Evolutionary conservation across 2,113 vertebrate species (phyloP), one percentile per base, ranked within the genome.

Genomic region (Nothobranchius furzeri): DNA sequence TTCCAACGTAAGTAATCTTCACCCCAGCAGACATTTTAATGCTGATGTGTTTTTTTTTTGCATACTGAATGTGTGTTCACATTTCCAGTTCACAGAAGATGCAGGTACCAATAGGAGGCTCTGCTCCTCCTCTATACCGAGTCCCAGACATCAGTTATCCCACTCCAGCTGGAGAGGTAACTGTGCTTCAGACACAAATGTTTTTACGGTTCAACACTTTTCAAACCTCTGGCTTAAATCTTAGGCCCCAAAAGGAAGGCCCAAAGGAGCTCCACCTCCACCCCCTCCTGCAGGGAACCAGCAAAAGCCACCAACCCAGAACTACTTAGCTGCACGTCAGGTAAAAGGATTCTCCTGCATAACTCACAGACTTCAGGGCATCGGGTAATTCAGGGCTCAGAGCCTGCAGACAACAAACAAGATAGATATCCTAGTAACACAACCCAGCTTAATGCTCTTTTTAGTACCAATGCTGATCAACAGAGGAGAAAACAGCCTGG

Each of bases 261-360:
- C 79, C 65, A 78, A 48, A 87, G 75, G 52, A 80, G 24, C 82
- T 37, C 89, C 91, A 1, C 90, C 91, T 54, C 89, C 90, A 3
- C 92, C 88, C 4, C 90, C 90, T 25, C 56, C 86, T 20, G 78
- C 71, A 0, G 83, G 77, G 24, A 83, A 71, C 63, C 65, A 52
- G 59, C 64, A 85, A 0, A 83, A 85, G 67, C 82, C 82, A 0
- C 51, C 54, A 2, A 1, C 12, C 11, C 62, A 64, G 17, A 87
- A 75, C 75, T 90, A 87, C 78, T 57, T 7, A 0, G 73, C 61
- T 59, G 91, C 84, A 14, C 85, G 88, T 2, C 84, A 91, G 93
- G 93, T 93, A 87, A 73, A 1, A 3, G 7, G 1, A 2, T 13
- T 24, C 8, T 12, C 20, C 2, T 25, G 30, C 9, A 5, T 57